phyloP scores from a whole-genome alignment of 2,888 invertebrate genomes.

The Falcaria lacertinaria region DNA sequence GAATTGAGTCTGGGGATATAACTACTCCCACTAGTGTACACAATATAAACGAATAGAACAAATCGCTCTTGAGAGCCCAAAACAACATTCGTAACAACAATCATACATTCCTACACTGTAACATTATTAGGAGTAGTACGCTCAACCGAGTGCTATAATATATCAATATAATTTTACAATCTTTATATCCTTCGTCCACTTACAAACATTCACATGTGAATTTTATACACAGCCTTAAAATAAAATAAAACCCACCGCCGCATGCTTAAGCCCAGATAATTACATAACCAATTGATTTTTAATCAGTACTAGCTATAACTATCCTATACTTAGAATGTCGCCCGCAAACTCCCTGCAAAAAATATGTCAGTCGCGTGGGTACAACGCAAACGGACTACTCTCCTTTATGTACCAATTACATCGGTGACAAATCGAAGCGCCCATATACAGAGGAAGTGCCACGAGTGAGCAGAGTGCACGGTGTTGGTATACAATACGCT shows the following conservation, averaged over 20 bases:
- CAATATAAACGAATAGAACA: conserved; percentile 41
- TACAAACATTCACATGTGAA: conserved; percentile 55
- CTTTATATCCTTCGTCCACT: conserved; percentile 45
- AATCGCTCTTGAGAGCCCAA: conserved; percentile 50
- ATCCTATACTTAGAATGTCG: conserved; percentile 36
- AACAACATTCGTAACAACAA: conserved; percentile 49
- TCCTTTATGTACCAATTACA: conserved; percentile 27
- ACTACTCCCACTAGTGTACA: conserved; percentile 50
- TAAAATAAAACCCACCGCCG: conserved; percentile 65
- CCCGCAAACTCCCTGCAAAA: conserved; percentile 10
- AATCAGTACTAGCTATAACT: conserved; percentile 44
- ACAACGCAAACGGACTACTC: background rate
- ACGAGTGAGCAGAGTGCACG: conserved; percentile 39
- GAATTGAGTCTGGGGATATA: conserved; percentile 49
- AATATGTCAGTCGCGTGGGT: background rate
- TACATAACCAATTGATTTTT: conserved; percentile 11
- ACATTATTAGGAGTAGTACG: conserved; percentile 47
- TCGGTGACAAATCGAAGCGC: conserved; percentile 20
- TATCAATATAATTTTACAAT: conserved; percentile 47
- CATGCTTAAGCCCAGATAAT: conserved; percentile 43
- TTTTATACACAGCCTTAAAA: conserved; percentile 70
- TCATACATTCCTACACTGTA: conserved; percentile 45
- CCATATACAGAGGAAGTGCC: conserved; percentile 28
- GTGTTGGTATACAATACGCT: conserved; percentile 20
- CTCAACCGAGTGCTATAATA: conserved; percentile 17